Conservation (phyloP, 2,888 invertebrate species). For the Desoria tigrina region DNA sequence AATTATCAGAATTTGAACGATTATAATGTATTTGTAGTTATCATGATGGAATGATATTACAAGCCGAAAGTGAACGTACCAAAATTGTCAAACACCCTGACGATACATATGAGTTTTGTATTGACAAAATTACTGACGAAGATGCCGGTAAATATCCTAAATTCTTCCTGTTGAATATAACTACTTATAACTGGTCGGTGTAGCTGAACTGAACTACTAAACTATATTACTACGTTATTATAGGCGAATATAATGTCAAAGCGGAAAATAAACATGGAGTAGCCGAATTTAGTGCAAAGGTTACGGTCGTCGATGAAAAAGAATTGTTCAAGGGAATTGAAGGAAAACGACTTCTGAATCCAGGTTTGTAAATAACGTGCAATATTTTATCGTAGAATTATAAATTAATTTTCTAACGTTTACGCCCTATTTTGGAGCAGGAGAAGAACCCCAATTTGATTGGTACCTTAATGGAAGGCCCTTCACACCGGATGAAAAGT, state of each 20-base stretch:
- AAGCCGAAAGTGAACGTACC: constrained; percentile 14
- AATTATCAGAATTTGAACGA: background rate
- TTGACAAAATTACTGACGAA: constrained; percentile 72
- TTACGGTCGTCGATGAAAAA: constrained; percentile 71
- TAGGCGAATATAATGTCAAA: constrained; percentile 15
- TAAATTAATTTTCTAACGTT: background rate
- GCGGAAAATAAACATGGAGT: constrained; percentile 37
- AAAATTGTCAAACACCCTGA: constrained; percentile 15
- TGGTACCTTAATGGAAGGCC: constrained; percentile 82
- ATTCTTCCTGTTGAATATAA: too few species aligned
- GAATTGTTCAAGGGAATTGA: constrained; percentile 75
- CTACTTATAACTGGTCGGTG: constrained; percentile 79
- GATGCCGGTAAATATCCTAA: constrained; percentile 86
- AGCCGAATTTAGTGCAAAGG: constrained; percentile 67
- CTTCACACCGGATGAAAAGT: constrained; percentile 87
- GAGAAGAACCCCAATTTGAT: constrained; percentile 73
- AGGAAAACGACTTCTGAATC: constrained; percentile 65
- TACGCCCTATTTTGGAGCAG: background rate
- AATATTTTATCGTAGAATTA: too few species aligned
- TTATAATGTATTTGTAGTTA: background rate
- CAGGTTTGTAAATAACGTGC: constrained; percentile 60
- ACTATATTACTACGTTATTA: constrained; percentile 68
- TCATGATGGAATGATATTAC: constrained; percentile 58
- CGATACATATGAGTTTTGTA: constrained; percentile 73
- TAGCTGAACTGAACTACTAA: too few species aligned